Percentiles rank a stretch among this genome's conserved stretches.
These are phyloP conservation scores for Eubasilissa splendida DNA, from an alignment of 2,888 invertebrate species.

Conservation along the genomic window DNA sequence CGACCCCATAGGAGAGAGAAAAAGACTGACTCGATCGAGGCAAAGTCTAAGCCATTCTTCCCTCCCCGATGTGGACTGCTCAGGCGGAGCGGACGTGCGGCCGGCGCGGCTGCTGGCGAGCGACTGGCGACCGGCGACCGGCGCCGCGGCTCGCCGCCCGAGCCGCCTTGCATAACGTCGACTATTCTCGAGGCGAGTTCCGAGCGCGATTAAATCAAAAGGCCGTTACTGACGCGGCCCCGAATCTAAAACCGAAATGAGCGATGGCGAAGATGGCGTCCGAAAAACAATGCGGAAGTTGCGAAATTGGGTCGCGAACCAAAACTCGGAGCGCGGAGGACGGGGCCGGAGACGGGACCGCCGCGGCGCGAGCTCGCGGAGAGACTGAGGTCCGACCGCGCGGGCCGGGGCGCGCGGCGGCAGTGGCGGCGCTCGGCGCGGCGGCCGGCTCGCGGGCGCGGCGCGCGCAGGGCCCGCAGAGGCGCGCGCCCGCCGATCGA, in stretches of 20 bases:
- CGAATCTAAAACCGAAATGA: too few relatives aligned
- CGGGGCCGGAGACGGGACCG: conserved; percentile 2
- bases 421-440: conserved; percentile 18
- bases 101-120: not conserved
- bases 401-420: conserved; percentile 24
- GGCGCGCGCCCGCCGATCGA: conserved; percentile 41
- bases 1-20: conserved; percentile 83
- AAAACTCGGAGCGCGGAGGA: conserved; percentile 4
- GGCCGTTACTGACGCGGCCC: too few relatives aligned
- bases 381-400: not conserved
- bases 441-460: conserved; percentile 41
- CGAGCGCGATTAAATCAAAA: not conserved
- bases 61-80: conserved; percentile 52
- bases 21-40: conserved; percentile 78
- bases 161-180: conserved; percentile 22
- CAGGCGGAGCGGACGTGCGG: conserved; percentile 15
- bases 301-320: conserved; percentile 51
- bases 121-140: not conserved
- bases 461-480: conserved; percentile 62
- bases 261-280: conserved; percentile 42
- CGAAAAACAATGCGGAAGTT: conserved; percentile 53
- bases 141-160: conserved; percentile 9
- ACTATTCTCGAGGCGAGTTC: too few relatives aligned
- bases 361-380: not conserved
- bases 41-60: conserved; percentile 50